Evolutionary conservation across 2,113 vertebrate species (phyloP).

Genomic region (Myrmecophaga tridactyla): DNA sequence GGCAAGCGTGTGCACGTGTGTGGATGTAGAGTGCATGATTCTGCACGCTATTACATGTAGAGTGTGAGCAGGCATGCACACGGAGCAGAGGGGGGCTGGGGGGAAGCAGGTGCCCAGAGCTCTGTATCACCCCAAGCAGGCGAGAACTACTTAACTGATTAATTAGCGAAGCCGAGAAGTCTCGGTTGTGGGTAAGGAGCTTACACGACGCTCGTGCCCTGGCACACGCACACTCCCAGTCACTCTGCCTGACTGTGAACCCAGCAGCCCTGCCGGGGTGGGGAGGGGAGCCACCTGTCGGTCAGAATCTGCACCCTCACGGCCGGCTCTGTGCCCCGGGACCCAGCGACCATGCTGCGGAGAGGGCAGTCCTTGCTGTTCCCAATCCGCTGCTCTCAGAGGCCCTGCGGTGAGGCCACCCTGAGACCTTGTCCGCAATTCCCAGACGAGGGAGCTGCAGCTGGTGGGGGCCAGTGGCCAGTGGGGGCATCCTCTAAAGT

Average conservation of each 20-base stretch:
- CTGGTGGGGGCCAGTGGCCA: too few species aligned
- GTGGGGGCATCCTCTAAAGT: neutral
- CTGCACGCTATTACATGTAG: neutral
- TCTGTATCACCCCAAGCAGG: slow-evolving; percentile 51
- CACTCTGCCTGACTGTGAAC: neutral
- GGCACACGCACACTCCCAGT: neutral
- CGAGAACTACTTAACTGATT: slow-evolving; percentile 77
- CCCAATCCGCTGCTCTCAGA: neutral
- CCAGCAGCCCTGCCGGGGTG: neutral
- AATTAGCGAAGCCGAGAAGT: slow-evolving; percentile 77
- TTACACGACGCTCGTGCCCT: slow-evolving; percentile 15
- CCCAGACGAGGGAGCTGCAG: neutral
- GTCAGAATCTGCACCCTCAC: neutral
- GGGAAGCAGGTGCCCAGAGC: slow-evolving; percentile 47
- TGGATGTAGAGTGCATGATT: neutral
- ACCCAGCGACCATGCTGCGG: neutral
- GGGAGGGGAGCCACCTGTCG: neutral
- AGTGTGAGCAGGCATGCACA: slow-evolving; percentile 13
- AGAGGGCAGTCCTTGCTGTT: neutral
- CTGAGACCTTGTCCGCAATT: neutral
- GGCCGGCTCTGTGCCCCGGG: neutral
- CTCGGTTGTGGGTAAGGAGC: slow-evolving; percentile 55
- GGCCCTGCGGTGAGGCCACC: neutral
- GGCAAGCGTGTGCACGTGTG: fast-evolving
- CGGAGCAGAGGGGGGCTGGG: neutral